phyloP scores from a whole-genome alignment of 2,888 invertebrate genomes.

The Hypselothyrea guttata region DNA sequence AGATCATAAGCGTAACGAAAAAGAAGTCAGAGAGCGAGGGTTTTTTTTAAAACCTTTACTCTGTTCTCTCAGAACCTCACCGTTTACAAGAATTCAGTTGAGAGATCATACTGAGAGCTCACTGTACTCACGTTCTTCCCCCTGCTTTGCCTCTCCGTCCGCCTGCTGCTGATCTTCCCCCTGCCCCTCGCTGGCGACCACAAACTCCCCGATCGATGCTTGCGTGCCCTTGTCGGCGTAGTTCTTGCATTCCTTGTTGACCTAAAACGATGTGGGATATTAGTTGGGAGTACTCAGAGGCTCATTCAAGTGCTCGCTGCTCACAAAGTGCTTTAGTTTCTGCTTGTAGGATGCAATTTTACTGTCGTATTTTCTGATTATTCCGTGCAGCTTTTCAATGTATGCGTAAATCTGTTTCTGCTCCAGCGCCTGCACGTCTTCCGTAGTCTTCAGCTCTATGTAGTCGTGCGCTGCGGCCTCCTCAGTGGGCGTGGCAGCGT shows the following conservation, averaged over 20 bases:
- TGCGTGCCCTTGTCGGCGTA: constrained; percentile 23
- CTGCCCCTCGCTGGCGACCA: too few species aligned
- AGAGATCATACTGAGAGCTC: too few species aligned
- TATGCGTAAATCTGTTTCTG: constrained; percentile 68
- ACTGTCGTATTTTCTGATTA: constrained; percentile 83
- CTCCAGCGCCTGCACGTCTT: constrained; percentile 52
- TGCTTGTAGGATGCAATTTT: constrained; percentile 85
- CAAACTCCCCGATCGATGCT: constrained; percentile 13
- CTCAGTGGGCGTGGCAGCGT: constrained; percentile 5
- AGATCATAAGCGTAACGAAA: too few species aligned
- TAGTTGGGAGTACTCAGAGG: neutral
- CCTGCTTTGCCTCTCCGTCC: too few species aligned
- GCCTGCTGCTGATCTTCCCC: neutral
- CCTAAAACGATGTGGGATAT: constrained; percentile 25
- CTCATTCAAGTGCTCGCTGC: constrained; percentile 23
- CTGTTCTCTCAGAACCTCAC: too few species aligned
- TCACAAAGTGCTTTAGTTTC: constrained; percentile 84
- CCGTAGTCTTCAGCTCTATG: constrained; percentile 45
- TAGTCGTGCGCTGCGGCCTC: constrained; percentile 45
- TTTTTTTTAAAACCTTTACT: too few species aligned
- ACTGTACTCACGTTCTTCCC: constrained; percentile 64
- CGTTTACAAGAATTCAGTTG: too few species aligned
- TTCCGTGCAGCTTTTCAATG: constrained; percentile 74
- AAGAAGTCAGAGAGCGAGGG: too few species aligned
- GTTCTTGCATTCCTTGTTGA: constrained; percentile 31